These are phyloP conservation scores for Phylloscopus trochiloides DNA, from an alignment of 2,113 vertebrate species.

Conservation along the genomic window DNA sequence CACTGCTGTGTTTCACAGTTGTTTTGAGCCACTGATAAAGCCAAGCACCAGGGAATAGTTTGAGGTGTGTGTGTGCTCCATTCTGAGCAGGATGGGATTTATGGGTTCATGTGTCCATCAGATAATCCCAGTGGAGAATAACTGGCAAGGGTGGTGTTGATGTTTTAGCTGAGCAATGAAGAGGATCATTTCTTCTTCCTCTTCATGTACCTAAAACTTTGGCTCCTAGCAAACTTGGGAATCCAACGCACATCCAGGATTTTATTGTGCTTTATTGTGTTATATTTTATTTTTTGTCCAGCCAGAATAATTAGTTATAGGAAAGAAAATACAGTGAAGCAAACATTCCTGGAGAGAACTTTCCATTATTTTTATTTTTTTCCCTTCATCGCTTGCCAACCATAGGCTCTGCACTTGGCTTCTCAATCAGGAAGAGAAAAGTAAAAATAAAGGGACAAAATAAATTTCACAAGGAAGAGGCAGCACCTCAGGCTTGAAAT, in stretches of 20 bases:
- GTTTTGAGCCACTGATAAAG: conserved; percentile 9
- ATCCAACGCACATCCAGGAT: not conserved
- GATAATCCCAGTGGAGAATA: not conserved
- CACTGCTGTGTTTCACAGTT: not conserved
- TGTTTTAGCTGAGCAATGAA: not conserved
- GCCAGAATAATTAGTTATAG: conserved; percentile 66
- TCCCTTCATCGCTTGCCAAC: conserved; percentile 58
- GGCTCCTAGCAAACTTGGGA: not conserved
- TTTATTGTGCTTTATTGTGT: not conserved
- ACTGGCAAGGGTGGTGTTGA: not conserved
- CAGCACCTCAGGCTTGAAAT: conserved; percentile 12
- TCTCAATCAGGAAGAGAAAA: conserved; percentile 40
- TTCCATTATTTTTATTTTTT: conserved; percentile 32
- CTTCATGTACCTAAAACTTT: conserved; percentile 17
- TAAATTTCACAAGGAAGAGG: not conserved
- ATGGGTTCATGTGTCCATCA: not conserved
- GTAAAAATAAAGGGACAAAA: conserved; percentile 22
- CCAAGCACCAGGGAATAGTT: not conserved
- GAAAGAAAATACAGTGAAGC: conserved; percentile 53
- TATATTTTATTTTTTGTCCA: conserved; percentile 27
- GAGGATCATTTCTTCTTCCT: not conserved
- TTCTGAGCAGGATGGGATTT: not conserved
- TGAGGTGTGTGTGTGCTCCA: not conserved
- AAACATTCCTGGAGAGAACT: conserved; percentile 35
- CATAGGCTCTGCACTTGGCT: not conserved